Evolutionary conservation across 2,113 vertebrate species (phyloP), one percentile per base, ranked within the genome.

Genomic region (Trochalopteron elliotii): DNA sequence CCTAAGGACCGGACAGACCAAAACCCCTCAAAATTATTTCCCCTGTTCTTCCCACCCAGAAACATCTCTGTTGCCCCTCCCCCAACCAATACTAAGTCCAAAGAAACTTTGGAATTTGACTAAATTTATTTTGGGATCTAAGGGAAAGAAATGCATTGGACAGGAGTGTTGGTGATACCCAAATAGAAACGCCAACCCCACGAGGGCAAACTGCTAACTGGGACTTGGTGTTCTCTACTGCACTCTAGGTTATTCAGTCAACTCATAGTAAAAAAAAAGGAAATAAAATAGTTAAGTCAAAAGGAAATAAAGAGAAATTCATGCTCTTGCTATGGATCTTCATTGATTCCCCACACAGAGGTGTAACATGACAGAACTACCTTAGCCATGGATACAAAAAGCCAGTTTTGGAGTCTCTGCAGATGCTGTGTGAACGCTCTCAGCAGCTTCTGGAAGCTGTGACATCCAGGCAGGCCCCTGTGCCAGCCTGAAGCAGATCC

Each of bases 81-180:
- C 56, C 64, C 77, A 53, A 28, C 90, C 78, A 45, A 65, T 15
- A 81, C 77, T 31, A 78, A 86, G 22, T 68, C 79, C 60, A 75
- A 94, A 80, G 33, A 59, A 75, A 77, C 57, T 68, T 4, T 57
- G 80, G 85, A 81, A 65, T 82, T 88, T 10, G 76, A 69, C 93
- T 78, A 92, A 52, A 71, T 93, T 96, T 94, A 95, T 96, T 95
- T 63, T 33, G 64, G 77, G 70, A 19, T 78, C 65, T 78, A 53
- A 52, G 90, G 74, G 74, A 47, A 87, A 75, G 61, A 87, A 94
- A 93, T 71, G 87, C 40, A 47, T 71, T 10, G 92, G 90, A 84
- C 77, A 67, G 87, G 94, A 93, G 89, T 81, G 83, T 57, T 49
- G 35, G 61, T 87, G 80, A 77, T 33, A 74, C 56, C 83, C 77